Conservation (phyloP, 1,140 invertebrate species). For the Ceratina japonica region DNA sequence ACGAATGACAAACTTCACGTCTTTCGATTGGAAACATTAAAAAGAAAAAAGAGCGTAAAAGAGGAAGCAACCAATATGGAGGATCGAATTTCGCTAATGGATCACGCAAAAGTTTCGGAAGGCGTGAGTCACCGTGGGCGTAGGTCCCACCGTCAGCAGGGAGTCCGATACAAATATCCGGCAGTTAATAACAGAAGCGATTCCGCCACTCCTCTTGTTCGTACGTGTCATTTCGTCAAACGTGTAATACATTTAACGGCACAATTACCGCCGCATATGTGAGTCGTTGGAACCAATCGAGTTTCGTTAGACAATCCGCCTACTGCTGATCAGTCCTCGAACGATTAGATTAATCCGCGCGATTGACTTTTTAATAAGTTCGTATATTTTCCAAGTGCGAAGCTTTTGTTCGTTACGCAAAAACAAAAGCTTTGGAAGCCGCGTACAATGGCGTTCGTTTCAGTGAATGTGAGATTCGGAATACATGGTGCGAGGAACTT, state of each 20-base stretch:
- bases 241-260: neutral
- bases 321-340: too few species aligned
- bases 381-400: too few species aligned
- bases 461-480: too few species aligned
- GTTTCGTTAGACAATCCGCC: neutral
- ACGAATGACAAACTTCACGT: neutral
- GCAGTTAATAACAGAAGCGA: conserved; percentile 43
- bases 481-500: too few species aligned
- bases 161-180: conserved; percentile 48
- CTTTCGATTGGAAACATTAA: neutral
- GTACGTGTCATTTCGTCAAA: conserved; percentile 9
- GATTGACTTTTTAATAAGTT: too few species aligned
- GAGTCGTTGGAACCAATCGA: neutral
- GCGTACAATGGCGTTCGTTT: too few species aligned
- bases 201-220: conserved; percentile 10
- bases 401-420: too few species aligned
- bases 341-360: too few species aligned
- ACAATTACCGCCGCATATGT: neutral
- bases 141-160: conserved; percentile 37
- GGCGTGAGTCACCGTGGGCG: conserved; percentile 49
- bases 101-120: conserved; percentile 58
- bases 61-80: neutral
- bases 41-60: neutral
- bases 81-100: conserved; percentile 62
- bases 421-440: too few species aligned